Evolutionary conservation across 2,888 invertebrate species (phyloP), one percentile per base, ranked within the genome.

Genomic region (Acrocyrtus sp.): DNA sequence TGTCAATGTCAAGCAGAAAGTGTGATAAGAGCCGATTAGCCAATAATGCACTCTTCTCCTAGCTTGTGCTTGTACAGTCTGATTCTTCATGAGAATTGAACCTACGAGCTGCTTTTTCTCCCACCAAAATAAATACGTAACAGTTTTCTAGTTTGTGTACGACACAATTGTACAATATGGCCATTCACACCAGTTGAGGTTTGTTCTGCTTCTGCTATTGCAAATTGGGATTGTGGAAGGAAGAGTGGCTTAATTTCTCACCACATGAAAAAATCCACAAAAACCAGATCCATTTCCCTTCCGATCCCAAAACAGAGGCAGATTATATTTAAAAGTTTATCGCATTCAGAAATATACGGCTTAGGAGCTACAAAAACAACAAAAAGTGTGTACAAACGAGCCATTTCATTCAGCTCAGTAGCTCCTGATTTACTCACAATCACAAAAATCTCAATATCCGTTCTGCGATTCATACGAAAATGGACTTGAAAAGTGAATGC

Each of bases 391-490:
- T 34, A 34, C 34, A 34, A 34, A 34, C n/a, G n/a, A n/a, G n/a
- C n/a, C 47, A 19, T 47, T n/a, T 47, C n/a, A 17, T 47, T 17
- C 47, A 47, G 6, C n/a, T 47, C 47, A 17, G n/a, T 47, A 5
- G n/a, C n/a, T 47, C n/a, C 47, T 47, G 19, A 47, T 47, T n/a
- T n/a, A 47, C n/a, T 47, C 19, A 17, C n/a, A n/a, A n/a, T 47
- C 47, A n/a, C n/a, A 47, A n/a, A n/a, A 17, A 47, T 47, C 19
- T 47, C 47, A 19, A 19, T 19, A 47, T 47, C n/a, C 19, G n/a
- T 17, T 47, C 6, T 47, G n/a, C n/a, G n/a, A 47, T 47, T 19
- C 19, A 47, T 47, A 47, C 17, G 17, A n/a, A n/a, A 47, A 19
- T 6, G 19, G 47, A 47, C 5, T 5, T 10, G 47, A 47, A 47